Evolutionary conservation across 2,797 vertebrate species (phyloP), one percentile per base, ranked within the genome.

Genomic region (Gymnocypris eckloni): DNA sequence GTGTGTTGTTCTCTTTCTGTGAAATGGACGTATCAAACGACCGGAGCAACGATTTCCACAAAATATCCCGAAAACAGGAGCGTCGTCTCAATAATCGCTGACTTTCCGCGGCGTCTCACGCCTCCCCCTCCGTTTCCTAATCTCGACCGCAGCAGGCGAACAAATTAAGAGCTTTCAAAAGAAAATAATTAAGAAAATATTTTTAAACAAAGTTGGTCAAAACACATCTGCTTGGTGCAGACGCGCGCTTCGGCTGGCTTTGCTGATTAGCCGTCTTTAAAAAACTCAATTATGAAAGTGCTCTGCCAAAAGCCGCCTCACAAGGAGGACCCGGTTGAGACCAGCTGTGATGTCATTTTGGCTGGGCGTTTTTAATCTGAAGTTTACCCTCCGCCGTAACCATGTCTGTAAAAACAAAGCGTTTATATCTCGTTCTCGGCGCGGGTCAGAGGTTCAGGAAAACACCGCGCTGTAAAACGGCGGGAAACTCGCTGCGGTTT

Each of bases 231-330:
- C 89, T 89, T 90, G 85, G 80, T 91, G 91, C 93, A 91, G 92
- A 92, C 92, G 93, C 91, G 90, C 91, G 92, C 91, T 92, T 91
- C 90, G 90, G 92, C 92, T 92, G 91, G 88, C 84, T 79, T 81
- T 91, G 89, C 90, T 91, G 89, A 94, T 93, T 89, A 90, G 82
- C 79, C 85, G 89, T 91, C 90, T 94, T 89, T 91, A 87, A 95
- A 90, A 90, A 95, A 94, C 91, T 92, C 90, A 92, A 94, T 94
- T 94, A 93, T 94, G 93, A 92, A 88, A 89, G 91, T 91, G 93
- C 67, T 61, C 82, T 61, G 54, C 75, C 87, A 80, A 64, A 54
- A 70, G 69, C 39, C n/a, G 81, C 66, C 75, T 61, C 43, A 80
- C 15, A 15, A 86, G 54, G 80, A 90, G 77, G 86, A 88, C 89